phyloP scores from a whole-genome alignment of 2,113 vertebrate species.

The Panthera tigris region DNA sequence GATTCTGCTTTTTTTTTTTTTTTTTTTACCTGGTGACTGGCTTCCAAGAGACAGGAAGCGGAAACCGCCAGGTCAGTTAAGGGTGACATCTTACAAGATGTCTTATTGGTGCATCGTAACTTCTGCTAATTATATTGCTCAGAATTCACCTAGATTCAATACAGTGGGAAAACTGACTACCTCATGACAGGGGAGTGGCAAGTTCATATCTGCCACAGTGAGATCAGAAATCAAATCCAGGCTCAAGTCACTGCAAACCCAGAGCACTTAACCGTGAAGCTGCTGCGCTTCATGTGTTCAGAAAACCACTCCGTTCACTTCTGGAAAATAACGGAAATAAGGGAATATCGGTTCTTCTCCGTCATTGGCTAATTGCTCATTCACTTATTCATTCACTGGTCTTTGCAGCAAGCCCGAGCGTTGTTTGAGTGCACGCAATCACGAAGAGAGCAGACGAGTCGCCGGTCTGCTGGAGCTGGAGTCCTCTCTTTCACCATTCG shows the following conservation, averaged over 20 bases:
- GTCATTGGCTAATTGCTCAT: not conserved
- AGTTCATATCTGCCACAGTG: not conserved
- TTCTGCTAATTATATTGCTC: constrained; percentile 15
- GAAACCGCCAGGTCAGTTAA: not conserved
- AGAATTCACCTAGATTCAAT: not conserved
- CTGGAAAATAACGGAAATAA: not conserved
- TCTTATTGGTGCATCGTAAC: not conserved
- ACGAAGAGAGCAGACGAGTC: not conserved
- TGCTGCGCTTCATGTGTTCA: not conserved
- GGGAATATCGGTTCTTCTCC: not conserved
- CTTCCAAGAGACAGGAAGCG: not conserved
- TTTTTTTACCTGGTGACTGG: not conserved
- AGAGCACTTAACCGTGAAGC: not conserved
- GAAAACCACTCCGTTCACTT: not conserved
- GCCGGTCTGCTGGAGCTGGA: not conserved
- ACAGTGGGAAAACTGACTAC: not conserved
- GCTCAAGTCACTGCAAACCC: not conserved
- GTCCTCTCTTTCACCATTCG: not conserved
- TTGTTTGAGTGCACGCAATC: not conserved
- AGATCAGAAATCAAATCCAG: not conserved
- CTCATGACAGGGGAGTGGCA: not conserved
- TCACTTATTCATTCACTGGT: not conserved
- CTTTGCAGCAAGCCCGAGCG: not conserved
- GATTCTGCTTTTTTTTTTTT: constrained; percentile 4
- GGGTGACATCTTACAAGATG: not conserved